Base-by-base conservation (phyloP, 92 coral and sea anemone species). In the Heteractis magnifica region DNA sequence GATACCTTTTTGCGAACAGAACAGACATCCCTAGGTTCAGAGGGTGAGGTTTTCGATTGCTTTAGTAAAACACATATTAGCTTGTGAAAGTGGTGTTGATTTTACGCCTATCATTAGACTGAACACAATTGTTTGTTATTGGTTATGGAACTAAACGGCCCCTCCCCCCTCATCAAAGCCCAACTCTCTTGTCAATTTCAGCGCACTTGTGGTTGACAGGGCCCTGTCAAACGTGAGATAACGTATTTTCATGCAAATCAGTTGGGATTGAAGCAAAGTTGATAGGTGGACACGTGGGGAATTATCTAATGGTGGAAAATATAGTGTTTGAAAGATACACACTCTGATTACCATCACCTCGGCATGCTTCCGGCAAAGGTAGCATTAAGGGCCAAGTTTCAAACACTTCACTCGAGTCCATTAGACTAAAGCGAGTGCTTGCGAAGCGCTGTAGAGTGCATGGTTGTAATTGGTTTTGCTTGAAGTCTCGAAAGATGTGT, bases 141-240 rank as follows among this genome's bases (percentile, higher is more conserved):
- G 98, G 95, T 84, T 78, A 72, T 84, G 83, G 41, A 52, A 44
- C 78, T 81, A 91, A 91, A 87, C 90, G 84, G 85, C 78, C 86
- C 94, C 98, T 85, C 98, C 98, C 92, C 82, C 88, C 94, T 93
- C 94, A 91, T 93, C 94, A 93, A 85, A 79, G 64, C 64, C 90
- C 87, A 92, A 93, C 86, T 85, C 75, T 49, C 71, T 82, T 84
- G 93, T 85, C 90, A 81, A 84, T 85, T 62, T 48, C 18, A 75
- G 71, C 81, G 89, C 80, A 81, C 90, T 91, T 88, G 77, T 68
- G 85, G 91, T 51, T 87, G 90, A 87, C 94, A 84, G 81, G 62
- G 84, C 64, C 90, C 79, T 83, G 92, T 88, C 94, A 80, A 82
- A 86, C 71, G 87, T 52, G 80, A 83, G 82, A 88, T 84, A 23